Evolutionary conservation across 2,888 invertebrate genomes (phyloP), one percentile per base, ranked within the genome.

Genomic region (Thymelicus acteon): DNA sequence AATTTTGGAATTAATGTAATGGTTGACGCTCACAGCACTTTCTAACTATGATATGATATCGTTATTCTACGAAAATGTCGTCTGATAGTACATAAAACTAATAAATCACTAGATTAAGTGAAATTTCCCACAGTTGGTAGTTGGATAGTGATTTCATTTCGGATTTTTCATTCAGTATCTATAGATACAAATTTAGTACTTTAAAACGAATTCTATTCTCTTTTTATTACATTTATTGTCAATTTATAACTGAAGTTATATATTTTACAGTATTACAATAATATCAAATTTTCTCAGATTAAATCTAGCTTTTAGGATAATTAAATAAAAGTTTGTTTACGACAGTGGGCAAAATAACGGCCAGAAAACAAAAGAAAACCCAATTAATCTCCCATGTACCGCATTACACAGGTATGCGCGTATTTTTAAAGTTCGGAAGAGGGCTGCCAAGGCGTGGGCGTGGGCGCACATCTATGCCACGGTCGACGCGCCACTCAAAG

Each of bases 381-480:
- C 80, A 65, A 72, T 78, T 74, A 75, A 75, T 76, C 72, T 58
- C 66, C 71, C 67, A 72, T 73, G 73, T 75, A 75, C 73, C 66
- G 78, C 79, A 78, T 81, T 80, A 84, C 73, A 71, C 76, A 79
- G 76, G 78, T 78, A 78, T 77, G 75, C 71, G 69, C 70, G 80
- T 81, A 84, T 83, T 86, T 86, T 82, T 82, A 82, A 84, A 84
- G 80, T 81, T 80, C 78, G 79, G 78, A 80, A 73, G 63, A 86
- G 88, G 85, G 76, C 69, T 89, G 90, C 88, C 90, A 90, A 79
- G 79, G 87, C 86, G 92, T 91, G 88, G 79, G 87, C 86, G 92
- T 91, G 88, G 91, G 91, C 78, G 86, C 78, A 82, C 80, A 91
- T 86, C 82, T 86, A 79, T 87, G 90, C 86, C 91, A 87, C 80